phyloP scores from a whole-genome alignment of 2,888 invertebrate species.

The Leptinotarsa juncta region DNA sequence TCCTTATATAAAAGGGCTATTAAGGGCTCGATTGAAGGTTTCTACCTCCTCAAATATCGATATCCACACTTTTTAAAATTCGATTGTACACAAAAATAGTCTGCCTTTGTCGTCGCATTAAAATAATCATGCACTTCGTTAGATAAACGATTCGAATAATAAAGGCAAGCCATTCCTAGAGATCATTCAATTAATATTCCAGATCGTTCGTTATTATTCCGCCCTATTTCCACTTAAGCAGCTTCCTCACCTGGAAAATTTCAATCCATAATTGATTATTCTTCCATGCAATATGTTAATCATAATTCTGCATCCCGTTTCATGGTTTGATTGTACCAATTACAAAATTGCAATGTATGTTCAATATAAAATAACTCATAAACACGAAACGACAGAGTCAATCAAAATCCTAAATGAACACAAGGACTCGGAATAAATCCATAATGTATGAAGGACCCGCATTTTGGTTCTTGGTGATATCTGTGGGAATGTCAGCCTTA shows the following conservation, averaged over 20 bases:
- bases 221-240: constrained; percentile 32
- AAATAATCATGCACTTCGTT: background rate
- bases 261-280: constrained; percentile 19
- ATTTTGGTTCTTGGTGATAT: no score
- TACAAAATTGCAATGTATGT: background rate
- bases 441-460: no score
- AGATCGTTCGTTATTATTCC: constrained; percentile 31
- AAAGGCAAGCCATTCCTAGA: constrained; percentile 25
- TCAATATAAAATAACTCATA: no score
- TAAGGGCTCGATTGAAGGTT: no score
- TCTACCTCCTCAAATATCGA: no score
- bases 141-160: constrained; percentile 17
- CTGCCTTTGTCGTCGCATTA: background rate
- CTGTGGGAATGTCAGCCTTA: no score
- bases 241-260: constrained; percentile 29
- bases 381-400: no score
- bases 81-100: background rate
- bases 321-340: constrained; percentile 2
- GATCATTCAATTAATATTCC: constrained; percentile 20
- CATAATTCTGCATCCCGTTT: background rate
- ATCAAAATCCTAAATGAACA: no score
- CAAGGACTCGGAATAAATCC: no score
- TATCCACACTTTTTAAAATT: background rate
- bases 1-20: no score
- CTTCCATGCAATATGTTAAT: constrained; percentile 14